Evolutionary conservation across 2,113 vertebrate genomes (phyloP).

Genomic region (Nipponia nippon): DNA sequence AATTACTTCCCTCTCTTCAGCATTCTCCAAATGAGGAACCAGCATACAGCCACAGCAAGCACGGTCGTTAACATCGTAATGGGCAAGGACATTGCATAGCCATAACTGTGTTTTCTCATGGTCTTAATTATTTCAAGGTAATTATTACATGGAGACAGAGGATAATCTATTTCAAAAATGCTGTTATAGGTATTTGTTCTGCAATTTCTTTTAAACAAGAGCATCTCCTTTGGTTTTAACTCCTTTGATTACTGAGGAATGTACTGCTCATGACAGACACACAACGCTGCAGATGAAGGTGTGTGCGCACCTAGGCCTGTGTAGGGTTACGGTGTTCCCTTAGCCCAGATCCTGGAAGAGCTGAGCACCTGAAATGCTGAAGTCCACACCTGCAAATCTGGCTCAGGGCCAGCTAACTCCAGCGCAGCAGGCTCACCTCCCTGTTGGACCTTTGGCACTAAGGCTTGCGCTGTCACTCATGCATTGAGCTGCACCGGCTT

Average conservation of each 20-base stretch:
- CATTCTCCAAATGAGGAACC: neutral
- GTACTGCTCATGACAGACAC: neutral
- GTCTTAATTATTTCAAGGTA: neutral
- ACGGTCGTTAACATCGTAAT: accelerated
- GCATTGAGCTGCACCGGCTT: neutral
- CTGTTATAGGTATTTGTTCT: neutral
- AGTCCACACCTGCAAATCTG: neutral
- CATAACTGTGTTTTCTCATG: neutral
- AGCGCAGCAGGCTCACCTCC: neutral
- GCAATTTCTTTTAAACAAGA: neutral
- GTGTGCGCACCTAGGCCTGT: neutral
- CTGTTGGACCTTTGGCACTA: neutral
- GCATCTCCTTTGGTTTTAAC: neutral
- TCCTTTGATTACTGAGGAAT: neutral
- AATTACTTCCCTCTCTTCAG: neutral
- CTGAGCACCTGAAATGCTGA: neutral
- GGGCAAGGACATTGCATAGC: neutral
- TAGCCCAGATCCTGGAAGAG: neutral
- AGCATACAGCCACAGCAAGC: neutral
- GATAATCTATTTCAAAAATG: neutral
- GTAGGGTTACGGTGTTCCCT: neutral
- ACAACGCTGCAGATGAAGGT: neutral
- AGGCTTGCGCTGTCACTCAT: neutral
- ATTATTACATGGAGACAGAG: neutral
- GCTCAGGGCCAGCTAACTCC: neutral